Evolutionary conservation across 2,888 invertebrate species (phyloP), one percentile per base, ranked within the genome.

Genomic region (Schrankia costaestrigalis): DNA sequence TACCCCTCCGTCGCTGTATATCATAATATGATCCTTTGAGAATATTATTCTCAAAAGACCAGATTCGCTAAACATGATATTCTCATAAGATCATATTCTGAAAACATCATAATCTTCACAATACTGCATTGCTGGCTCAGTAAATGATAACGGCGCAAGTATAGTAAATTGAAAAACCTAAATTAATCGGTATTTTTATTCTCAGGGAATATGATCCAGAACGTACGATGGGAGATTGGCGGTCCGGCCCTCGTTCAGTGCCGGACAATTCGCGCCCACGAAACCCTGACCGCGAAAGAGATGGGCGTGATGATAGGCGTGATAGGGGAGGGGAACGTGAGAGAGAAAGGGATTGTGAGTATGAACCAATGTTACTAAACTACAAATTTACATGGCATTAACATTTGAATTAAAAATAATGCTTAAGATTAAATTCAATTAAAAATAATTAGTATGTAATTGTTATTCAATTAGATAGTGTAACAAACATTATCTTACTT

Each of bases 171-270:
- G 5, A 17, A 17, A 17, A 17, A 3, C 9, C 9, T 8, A 19
- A n/a, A n/a, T 3, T 19, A 3, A n/a, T 19, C 17, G 14, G n/a
- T 10, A 11, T 11, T 13, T 26, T 13, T 14, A n/a, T n/a, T n/a
- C n/a, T 11, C 61, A 84, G 91, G 56, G 83, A 86, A 19, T 92
- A 92, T 57, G 89, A 92, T 35, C 89, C 88, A 23, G 94, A 92
- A 61, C 90, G 92, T 27, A 91, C 93, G 2, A 88, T 90, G 55
- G 93, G 93, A n/a, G 93, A 94, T 72, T 94, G 94, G 94, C 88
- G 94, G 19, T 91, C 93, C 1, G 92, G 92, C 0, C 91, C 93
- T 18, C 86, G 92, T 14, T 89, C 89, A 1, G 88, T 88, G 46
- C 83, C 89, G 8, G 75, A 84, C 27, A 62, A 80, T 7, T 75